A percentile compares a stretch with the other conserved stretches of the same genome.
phyloP scores from a whole-genome alignment of 1,140 invertebrate genomes.

The Zaprionus kolodkinae region DNA sequence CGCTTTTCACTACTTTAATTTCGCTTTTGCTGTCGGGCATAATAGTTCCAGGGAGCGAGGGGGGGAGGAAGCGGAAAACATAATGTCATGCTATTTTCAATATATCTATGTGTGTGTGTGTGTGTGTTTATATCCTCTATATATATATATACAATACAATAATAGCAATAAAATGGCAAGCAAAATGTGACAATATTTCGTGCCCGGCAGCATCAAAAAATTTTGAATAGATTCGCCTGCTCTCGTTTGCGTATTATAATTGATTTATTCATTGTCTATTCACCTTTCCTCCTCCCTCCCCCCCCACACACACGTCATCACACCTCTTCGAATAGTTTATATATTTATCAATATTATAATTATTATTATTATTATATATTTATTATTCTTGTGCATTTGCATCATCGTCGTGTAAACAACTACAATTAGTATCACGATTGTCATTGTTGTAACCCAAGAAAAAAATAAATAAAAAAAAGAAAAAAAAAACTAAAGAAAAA shows the following conservation, averaged over 20 bases:
- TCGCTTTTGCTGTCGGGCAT: conserved; percentile 54
- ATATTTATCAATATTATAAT: conserved; percentile 51
- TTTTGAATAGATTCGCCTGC: background rate
- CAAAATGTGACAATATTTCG: background rate
- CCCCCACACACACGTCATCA: no score
- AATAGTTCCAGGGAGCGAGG: background rate
- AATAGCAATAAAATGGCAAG: conserved; percentile 20
- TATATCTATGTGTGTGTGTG: conserved; percentile 57
- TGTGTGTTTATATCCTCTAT: conserved; percentile 18
- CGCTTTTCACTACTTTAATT: conserved; percentile 64
- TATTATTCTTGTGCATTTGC: conserved; percentile 79
- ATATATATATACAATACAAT: conserved; percentile 62
- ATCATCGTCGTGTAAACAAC: conserved; percentile 82
- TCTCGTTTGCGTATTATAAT: conserved; percentile 45
- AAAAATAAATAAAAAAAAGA: conserved; percentile 21
- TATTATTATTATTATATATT: conserved; percentile 69
- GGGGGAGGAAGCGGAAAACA: conserved; percentile 40
- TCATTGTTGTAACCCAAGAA: conserved; percentile 76
- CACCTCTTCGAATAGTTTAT: conserved; percentile 27
- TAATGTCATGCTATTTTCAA: conserved; percentile 43
- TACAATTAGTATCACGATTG: conserved; percentile 83
- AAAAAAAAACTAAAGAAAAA: conserved; percentile 26
- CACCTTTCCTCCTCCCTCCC: background rate
- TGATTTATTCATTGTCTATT: conserved; percentile 49
- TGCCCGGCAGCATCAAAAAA: conserved; percentile 13